Evolutionary conservation across 2,113 vertebrate species (phyloP), one percentile per base, ranked within the genome.

Genomic region (Saguinus imperator): DNA sequence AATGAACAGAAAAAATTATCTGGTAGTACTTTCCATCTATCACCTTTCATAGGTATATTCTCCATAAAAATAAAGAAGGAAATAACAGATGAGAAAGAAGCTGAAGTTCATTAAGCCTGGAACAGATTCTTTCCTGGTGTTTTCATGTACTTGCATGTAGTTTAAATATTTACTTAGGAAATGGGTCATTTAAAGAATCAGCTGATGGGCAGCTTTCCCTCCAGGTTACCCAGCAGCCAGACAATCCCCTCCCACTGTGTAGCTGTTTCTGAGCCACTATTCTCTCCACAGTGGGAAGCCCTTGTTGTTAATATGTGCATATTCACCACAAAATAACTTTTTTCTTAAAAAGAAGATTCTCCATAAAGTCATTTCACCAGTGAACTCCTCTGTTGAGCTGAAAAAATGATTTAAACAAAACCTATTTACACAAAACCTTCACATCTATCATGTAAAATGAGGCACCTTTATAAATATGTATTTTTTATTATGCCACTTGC

Each of bases 401-500:
- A 96, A 94, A 93, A 91, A 92, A 18, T 73, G 40, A 91, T 91
- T 48, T 73, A 17, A 8, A 52, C 83, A 87, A 94, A 88, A 66
- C 8, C 18, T 75, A 90, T 58, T 90, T 95, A 77, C 37, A 57
- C 64, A 84, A 96, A 95, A 76, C 18, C 29, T 95, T 95, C n/a
- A 79, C 18, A 80, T 95, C 57, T 81, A 68, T 52, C 21, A 70
- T 20, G 16, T 90, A 82, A 94, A 85, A 43, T 64, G 50, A 83
- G 66, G 21, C 27, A 93, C 13, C 29, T 93, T 83, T 80, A 91
- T 75, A 96, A 85, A 91, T 77, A 80, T 1, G 9, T 57, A 93
- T 43, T 87, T 80, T 94, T 95, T 52, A 66, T 95, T 86, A 81
- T 66, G 6, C 18, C 45, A 92, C 70, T 97, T 95, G 96, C 9